Evolutionary conservation across 35 echinoderm and acorn worm genomes (phyloP), one percentile per base, ranked within the genome.

Genomic region (Lytechinus variegatus): DNA sequence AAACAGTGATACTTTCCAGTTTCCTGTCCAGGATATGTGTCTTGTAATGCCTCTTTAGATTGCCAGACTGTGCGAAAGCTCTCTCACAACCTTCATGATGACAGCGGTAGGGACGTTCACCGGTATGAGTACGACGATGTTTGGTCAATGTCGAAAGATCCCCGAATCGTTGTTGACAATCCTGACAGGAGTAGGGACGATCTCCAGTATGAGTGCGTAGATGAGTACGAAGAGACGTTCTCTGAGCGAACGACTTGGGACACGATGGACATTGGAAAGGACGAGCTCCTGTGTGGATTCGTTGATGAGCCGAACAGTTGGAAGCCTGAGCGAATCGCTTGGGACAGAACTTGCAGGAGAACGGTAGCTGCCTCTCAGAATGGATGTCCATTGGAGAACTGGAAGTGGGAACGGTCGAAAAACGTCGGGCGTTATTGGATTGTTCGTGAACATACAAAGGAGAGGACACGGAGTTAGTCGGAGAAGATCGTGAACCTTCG

Each of bases 31-130:
- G 54, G 9, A 55, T 0, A 72, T 97, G 93, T 21, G 97, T 96
- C 56, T 93, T 94, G 56, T 94, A 87, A 56, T 95, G 97, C 27
- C 93, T 96, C 86, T 97, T 96, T n/a, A 98, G 92, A 87, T 99
- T 96, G 28, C 98, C 98, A 2, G 98, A 99, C 89, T 97, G 97
- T 86, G 97, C 97, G 95, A 99, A 99, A 12, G 95, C 89, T 60
- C 92, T 55, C 8, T 16, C 21, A 89, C 96, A 97, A 16, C 71
- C 91, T 19, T 95, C 96, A 52, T 95, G 21, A 1, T 90, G 94
- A 56, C 96, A 97, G 9, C 94, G 88, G 89, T 97, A 97, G 2
- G 96, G 96, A 52, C 95, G 95, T 71, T 97, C 96, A 19, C 96
- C 95, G 13, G 98, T 98, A 93, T 99, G 98, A 28, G 97, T 97